Evolutionary conservation across 2,113 vertebrate genomes (phyloP).

Genomic region (Phrynosoma blainvillii): DNA sequence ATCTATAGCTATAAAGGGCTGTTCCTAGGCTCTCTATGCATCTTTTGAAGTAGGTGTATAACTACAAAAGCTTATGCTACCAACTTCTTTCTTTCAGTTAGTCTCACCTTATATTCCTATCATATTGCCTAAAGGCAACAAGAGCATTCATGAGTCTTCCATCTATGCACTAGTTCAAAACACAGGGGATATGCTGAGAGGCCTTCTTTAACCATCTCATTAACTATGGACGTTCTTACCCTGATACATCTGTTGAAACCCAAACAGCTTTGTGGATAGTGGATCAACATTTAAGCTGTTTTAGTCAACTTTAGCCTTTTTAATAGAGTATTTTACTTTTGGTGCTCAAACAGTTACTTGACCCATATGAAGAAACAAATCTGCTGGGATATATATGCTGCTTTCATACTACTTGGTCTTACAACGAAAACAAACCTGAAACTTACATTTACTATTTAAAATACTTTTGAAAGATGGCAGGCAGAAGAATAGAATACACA

Average conservation of each 20-base stretch:
- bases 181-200: neutral
- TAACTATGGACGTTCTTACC: neutral
- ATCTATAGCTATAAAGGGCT: too few relatives aligned
- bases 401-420: too few relatives aligned
- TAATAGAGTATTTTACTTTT: neutral
- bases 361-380: neutral
- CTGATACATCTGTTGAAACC: neutral
- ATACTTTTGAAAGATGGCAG: neutral
- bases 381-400: neutral
- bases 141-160: neutral
- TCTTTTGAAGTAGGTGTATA: too few relatives aligned
- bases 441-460: neutral
- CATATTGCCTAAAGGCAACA: neutral
- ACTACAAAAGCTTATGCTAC: too few relatives aligned
- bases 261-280: neutral
- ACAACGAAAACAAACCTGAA: neutral
- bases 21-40: too few relatives aligned
- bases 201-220: too few relatives aligned
- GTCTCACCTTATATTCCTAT: neutral
- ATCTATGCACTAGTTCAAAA: neutral
- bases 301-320: neutral
- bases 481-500: slow-evolving; percentile 25
- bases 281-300: neutral
- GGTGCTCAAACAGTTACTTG: neutral
- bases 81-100: too few relatives aligned